Conservation (phyloP, 2,888 invertebrate genomes). For the Philhelius pedissequus region DNA sequence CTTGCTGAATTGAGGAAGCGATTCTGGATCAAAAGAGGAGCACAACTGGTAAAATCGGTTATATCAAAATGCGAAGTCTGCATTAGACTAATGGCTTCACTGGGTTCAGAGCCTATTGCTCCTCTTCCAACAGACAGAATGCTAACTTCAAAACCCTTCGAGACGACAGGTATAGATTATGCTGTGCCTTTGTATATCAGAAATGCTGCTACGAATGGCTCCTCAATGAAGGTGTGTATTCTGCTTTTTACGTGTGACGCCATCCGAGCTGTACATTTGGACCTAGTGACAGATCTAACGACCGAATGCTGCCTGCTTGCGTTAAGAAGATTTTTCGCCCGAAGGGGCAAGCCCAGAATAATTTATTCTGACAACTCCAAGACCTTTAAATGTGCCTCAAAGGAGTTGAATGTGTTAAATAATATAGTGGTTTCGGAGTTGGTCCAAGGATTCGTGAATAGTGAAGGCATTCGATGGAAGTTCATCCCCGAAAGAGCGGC, state of each 20-base stretch:
- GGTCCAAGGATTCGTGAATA: not conserved
- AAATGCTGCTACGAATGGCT: not conserved
- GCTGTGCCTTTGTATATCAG: slow-evolving; percentile 8
- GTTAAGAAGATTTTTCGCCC: not conserved
- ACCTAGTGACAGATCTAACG: slow-evolving; percentile 1
- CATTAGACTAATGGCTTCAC: not conserved
- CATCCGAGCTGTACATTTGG: slow-evolving; percentile 15
- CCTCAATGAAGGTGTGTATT: not conserved
- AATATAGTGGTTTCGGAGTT: not conserved
- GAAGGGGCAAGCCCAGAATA: not conserved
- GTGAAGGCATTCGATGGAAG: not conserved
- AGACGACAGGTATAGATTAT: slow-evolving; percentile 9
- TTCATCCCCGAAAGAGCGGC: not conserved
- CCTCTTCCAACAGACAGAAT: slow-evolving; percentile 12
- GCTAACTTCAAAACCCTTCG: slow-evolving; percentile 10
- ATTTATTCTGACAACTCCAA: slow-evolving; percentile 2
- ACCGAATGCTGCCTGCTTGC: too few relatives aligned
- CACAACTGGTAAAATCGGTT: not conserved
- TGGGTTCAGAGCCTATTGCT: not conserved
- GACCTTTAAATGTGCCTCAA: slow-evolving; percentile 3
- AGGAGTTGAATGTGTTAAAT: not conserved
- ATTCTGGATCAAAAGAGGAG: slow-evolving; percentile 15
- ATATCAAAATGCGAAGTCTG: not conserved
- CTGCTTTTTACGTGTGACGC: slow-evolving; percentile 8
- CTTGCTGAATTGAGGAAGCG: not conserved